Evolutionary conservation across 2,888 invertebrate species (phyloP), one percentile per base, ranked within the genome.

Genomic region (Tenthredo mesomela): DNA sequence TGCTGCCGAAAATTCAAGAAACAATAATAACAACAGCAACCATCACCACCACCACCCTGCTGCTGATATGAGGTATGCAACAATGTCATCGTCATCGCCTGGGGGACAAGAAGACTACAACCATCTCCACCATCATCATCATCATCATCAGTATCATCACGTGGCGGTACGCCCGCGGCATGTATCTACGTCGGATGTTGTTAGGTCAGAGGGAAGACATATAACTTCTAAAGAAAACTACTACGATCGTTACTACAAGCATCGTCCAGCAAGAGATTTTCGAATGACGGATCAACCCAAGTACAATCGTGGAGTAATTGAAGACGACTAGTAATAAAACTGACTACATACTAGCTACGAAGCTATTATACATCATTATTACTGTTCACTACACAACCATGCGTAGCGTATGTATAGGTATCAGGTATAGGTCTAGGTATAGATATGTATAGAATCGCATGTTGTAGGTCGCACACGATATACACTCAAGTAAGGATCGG

Each of bases 201-300:
- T 61, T 40, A 80, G 61, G 40, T 80, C 37, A 6, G 61, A 80
- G 61, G 61, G 58, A 61, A 37, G 80, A 61, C 40, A 80, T 61
- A 61, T 54, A n/a, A 6, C 9, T 12, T 70, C 90, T 50, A 93
- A 93, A 85, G 93, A 93, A 82, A 93, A 92, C 85, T 93, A 93
- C 86, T 93, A 93, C 86, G 93, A 93, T 85, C 90, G 93, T 54
- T 93, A 93, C 86, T 93, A 93, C 89, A 93, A 93, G 87, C 92
- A 92, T 85, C 89, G 93, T 80, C 92, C 92, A 0, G 86, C 93
- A 89, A 91, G 93, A 90, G 93, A 93, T 85, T 92, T 92, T 83
- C 92, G 92, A 83, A 88, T 88, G 37, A n/a, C 18, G 2, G 80
- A 80, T 40, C 10, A 4, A 80, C 21, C 61, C n/a, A 80, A 40